Evolutionary conservation across 2,888 invertebrate genomes (phyloP).

Genomic region (Thymelicus lineola): DNA sequence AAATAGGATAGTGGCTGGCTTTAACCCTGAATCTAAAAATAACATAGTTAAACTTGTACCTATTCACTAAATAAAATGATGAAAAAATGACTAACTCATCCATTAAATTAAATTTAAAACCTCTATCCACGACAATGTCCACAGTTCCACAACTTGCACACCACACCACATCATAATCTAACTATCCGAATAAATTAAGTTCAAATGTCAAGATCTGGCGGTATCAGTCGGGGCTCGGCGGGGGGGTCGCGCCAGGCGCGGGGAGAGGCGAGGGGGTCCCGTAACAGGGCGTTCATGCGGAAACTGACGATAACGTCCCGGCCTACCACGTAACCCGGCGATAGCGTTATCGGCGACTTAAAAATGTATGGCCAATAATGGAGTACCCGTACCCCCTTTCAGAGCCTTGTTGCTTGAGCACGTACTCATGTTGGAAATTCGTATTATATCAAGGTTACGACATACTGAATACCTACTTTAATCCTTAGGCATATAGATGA

Average conservation of each 20-base stretch:
- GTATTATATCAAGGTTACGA: conserved; percentile 3
- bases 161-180: background rate
- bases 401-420: conserved; percentile 3
- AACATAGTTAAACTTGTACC: no score
- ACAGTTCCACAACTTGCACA: no score
- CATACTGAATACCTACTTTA: background rate
- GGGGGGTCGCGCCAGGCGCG: conserved; percentile 41
- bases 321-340: conserved; percentile 83
- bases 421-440: background rate
- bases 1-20: no score
- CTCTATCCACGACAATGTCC: background rate
- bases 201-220: conserved; percentile 80
- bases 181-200: conserved; percentile 68
- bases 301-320: conserved; percentile 83
- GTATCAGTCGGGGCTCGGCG: conserved; percentile 57
- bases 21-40: no score
- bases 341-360: conserved; percentile 73
- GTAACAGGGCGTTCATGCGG: conserved; percentile 83
- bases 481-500: no score
- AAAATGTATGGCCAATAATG: conserved; percentile 82
- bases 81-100: no score
- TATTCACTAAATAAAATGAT: no score
- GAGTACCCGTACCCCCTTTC: conserved; percentile 40
- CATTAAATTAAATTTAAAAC: no score
- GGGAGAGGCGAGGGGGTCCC: conserved; percentile 55